Conservation (phyloP, 1,140 invertebrate species). For the Agrypnia vestita region DNA sequence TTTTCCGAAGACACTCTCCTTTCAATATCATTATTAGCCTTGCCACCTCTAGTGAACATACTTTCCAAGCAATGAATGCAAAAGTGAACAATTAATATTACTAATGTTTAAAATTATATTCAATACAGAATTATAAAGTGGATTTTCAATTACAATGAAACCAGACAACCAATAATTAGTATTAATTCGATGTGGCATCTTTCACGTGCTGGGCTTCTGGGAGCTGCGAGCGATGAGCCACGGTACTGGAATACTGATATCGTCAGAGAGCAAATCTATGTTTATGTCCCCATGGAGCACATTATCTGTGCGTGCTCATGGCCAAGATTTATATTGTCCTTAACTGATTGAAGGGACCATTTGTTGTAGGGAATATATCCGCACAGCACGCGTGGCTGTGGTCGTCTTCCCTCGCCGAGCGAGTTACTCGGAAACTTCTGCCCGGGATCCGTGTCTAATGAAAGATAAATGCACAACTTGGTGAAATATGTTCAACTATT, state of each 20-base stretch:
- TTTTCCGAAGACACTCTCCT: too few species aligned
- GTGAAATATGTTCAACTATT: constrained; percentile 32
- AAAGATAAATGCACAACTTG: constrained; percentile 42
- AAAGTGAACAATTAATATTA: too few species aligned
- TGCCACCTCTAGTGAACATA: too few species aligned
- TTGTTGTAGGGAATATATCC: constrained; percentile 13
- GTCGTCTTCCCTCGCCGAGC: neutral
- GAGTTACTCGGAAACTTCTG: constrained; percentile 28
- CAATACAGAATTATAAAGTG: too few species aligned
- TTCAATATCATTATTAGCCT: too few species aligned
- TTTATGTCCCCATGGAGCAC: constrained; percentile 2
- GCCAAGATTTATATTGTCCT: constrained; percentile 37
- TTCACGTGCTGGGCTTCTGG: constrained; percentile 8
- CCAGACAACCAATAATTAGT: constrained; percentile 31
- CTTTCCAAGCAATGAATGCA: too few species aligned
- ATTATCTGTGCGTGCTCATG: constrained; percentile 37
- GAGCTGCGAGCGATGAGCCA: neutral
- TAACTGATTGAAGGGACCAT: constrained; percentile 42
- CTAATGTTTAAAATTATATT: too few species aligned
- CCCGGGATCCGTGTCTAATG: constrained; percentile 29
- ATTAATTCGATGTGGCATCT: neutral
- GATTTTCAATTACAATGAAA: constrained; percentile 22
- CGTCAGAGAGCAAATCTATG: constrained; percentile 2
- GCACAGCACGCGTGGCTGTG: constrained; percentile 30
- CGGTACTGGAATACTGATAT: neutral